Percentiles rank a stretch among this genome's conserved stretches.
phyloP scores from a whole-genome alignment of 1,140 invertebrate species.

The Latrodectus geometricus region DNA sequence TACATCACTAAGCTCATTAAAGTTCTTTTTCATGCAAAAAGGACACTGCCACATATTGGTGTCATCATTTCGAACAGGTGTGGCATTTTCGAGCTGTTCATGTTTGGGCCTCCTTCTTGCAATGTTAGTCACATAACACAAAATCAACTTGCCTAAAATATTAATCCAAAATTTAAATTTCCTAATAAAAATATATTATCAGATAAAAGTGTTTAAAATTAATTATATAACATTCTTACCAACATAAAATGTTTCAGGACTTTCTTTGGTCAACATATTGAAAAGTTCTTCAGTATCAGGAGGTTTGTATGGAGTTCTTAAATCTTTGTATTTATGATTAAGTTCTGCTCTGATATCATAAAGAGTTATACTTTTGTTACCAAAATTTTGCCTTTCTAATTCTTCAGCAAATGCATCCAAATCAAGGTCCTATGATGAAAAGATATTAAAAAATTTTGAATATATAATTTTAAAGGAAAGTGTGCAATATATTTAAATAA shows the following conservation, averaged over 20 bases:
- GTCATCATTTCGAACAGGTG: slow-evolving; percentile 93
- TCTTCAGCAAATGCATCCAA: slow-evolving; percentile 99
- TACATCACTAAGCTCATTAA: slow-evolving; percentile 92
- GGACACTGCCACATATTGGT: slow-evolving; percentile 97
- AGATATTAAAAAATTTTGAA: not conserved
- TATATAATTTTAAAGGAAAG: no score
- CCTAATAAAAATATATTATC: not conserved
- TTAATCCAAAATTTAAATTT: not conserved
- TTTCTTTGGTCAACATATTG: slow-evolving; percentile 96
- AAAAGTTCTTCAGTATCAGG: slow-evolving; percentile 89
- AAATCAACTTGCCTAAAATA: slow-evolving; percentile 71
- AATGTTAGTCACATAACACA: slow-evolving; percentile 69
- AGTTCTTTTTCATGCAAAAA: slow-evolving; percentile 95
- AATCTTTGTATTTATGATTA: slow-evolving; percentile 95
- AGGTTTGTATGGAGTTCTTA: slow-evolving; percentile 82
- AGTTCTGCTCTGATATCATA: slow-evolving; percentile 98
- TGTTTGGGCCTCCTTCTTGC: slow-evolving; percentile 89
- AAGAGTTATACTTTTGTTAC: slow-evolving; percentile 96
- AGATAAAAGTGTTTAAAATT: not conserved
- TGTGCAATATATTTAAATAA: no score
- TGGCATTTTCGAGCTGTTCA: slow-evolving; percentile 94
- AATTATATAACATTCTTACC: slow-evolving; percentile 76
- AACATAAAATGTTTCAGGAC: slow-evolving; percentile 93
- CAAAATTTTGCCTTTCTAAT: slow-evolving; percentile 93
- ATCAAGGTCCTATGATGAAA: slow-evolving; percentile 81